Evolutionary conservation across 2,888 invertebrate species (phyloP).

Genomic region (Tridacna gigas): DNA sequence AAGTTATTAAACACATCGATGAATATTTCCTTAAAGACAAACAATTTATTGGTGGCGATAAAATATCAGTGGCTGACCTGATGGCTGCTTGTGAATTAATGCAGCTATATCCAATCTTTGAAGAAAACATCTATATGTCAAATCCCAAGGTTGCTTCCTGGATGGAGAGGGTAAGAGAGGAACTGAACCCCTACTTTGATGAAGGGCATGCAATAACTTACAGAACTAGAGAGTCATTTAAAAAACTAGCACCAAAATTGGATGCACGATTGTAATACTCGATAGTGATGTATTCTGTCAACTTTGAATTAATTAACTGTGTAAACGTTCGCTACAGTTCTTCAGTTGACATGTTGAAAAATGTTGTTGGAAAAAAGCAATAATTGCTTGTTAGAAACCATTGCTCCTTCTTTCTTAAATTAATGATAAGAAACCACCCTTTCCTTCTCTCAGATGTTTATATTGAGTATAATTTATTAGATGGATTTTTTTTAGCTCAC

Average conservation of each 20-base stretch:
- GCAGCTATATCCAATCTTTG: conserved; percentile 77
- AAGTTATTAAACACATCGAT: conserved; percentile 72
- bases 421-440: no score
- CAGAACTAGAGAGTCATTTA: conserved; percentile 64
- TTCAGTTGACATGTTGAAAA: no score
- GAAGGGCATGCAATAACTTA: conserved; percentile 74
- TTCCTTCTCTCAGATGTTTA: no score
- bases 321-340: no score
- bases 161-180: conserved; percentile 76
- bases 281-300: no score
- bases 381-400: no score
- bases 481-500: no score
- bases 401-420: no score
- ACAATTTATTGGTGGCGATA: conserved; percentile 76
- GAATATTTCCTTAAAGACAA: conserved; percentile 76
- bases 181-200: conserved; percentile 75
- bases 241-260: conserved; percentile 51
- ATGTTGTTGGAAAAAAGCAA: no score
- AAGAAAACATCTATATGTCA: conserved; percentile 72
- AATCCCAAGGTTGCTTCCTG: conserved; percentile 76
- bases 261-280: conserved; percentile 48
- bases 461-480: no score
- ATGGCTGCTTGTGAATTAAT: conserved; percentile 80
- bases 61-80: conserved; percentile 81
- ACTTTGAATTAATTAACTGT: no score